Evolutionary conservation across 2,113 vertebrate species (phyloP).

Genomic region (Pedionomus torquatus): DNA sequence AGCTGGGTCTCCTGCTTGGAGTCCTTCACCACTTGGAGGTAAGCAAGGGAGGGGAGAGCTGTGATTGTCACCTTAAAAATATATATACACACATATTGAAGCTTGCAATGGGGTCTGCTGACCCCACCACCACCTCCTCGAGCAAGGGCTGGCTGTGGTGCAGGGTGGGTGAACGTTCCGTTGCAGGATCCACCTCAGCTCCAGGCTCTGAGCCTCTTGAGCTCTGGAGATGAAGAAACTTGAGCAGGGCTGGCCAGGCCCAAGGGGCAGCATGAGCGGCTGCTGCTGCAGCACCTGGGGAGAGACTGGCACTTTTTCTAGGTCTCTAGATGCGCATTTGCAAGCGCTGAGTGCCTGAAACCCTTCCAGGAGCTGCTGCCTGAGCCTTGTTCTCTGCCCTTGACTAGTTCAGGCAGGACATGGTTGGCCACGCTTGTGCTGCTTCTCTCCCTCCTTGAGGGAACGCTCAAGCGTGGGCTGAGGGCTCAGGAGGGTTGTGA

Average conservation of each 20-base stretch:
- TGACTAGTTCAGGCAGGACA: neutral
- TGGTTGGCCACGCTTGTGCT: neutral
- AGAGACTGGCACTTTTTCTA: neutral
- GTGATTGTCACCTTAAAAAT: accelerated
- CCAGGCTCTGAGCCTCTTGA: neutral
- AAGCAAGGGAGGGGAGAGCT: neutral
- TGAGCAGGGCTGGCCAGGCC: neutral
- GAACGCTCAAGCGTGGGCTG: neutral
- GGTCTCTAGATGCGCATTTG: neutral
- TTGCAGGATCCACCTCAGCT: neutral
- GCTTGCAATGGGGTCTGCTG: neutral
- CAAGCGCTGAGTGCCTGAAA: neutral
- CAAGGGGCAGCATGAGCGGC: accelerated
- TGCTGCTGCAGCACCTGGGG: neutral
- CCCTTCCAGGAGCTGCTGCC: accelerated
- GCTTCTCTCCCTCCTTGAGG: neutral
- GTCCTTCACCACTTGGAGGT: neutral
- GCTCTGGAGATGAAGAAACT: neutral
- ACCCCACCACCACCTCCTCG: too few relatives aligned
- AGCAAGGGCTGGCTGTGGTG: accelerated
- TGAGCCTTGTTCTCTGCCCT: neutral
- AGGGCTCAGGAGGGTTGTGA: neutral
- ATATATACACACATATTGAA: neutral
- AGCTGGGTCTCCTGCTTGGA: neutral
- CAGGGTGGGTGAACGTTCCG: too few relatives aligned